Evolutionary conservation across 2,113 vertebrate species (phyloP).

Genomic region (Procavia capensis): DNA sequence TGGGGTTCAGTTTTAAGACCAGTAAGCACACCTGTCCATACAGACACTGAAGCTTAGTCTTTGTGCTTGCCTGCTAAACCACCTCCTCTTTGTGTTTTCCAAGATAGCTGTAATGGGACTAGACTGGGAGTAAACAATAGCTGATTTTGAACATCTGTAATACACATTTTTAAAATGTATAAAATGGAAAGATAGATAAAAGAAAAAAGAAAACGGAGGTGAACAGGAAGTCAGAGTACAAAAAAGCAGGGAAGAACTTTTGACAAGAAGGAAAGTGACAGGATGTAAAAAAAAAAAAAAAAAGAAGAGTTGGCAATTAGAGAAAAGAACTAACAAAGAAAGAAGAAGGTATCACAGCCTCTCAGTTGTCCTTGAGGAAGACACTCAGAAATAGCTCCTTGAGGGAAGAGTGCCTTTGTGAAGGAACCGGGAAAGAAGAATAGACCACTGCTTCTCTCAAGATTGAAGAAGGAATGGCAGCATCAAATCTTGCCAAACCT

Average conservation of each 20-base stretch:
- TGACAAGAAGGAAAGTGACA: background rate
- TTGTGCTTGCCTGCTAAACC: background rate
- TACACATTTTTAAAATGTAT: background rate
- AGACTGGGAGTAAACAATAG: background rate
- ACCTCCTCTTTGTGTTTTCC: background rate
- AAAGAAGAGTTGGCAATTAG: background rate
- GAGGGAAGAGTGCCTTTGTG: background rate
- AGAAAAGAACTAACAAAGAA: background rate
- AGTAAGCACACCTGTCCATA: background rate
- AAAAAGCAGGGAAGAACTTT: background rate
- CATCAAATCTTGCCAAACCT: background rate
- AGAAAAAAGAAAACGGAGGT: constrained; percentile 14
- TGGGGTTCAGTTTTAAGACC: background rate
- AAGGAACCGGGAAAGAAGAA: background rate
- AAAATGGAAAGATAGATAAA: background rate
- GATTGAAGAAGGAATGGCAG: background rate
- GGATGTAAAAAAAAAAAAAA: background rate
- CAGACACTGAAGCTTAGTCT: background rate
- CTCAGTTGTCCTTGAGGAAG: background rate
- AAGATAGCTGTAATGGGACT: background rate
- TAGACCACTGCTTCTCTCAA: background rate
- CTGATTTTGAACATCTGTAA: background rate
- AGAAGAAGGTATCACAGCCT: background rate
- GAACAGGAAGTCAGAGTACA: background rate
- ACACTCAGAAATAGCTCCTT: background rate